Evolutionary conservation across 2,797 vertebrate genomes (phyloP), one percentile per base, ranked within the genome.

Genomic region (Morus bassanus): DNA sequence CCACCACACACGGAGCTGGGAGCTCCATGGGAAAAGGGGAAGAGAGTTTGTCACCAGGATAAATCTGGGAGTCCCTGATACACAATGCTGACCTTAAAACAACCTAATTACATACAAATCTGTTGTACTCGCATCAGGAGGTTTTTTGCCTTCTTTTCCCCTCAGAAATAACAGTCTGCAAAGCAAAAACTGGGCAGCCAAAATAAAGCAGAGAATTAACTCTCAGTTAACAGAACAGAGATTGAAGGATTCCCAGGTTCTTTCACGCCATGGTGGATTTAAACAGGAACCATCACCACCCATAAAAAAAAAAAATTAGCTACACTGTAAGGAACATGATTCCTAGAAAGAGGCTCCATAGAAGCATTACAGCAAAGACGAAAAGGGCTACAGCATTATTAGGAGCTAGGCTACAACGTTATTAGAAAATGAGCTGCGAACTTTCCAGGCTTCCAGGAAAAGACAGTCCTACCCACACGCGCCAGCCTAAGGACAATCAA

Each of bases 371-470:
- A 27, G 84, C 41, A 53, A 57, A 83, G 41, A 1, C 7, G 1
- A 48, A 65, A 67, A 70, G 60, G 41, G 33, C 53, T 48, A 8
- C 11, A 33, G 78, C 16, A 11, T 19, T n/a, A 63, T 0, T 4
- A 63, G 67, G 35, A 72, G n/a, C 37, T 53, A 57, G 48, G 73
- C 77, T 31, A 4, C 30, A n/a, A 39, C 1, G 0, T 2, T 43
- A 23, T n/a, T 6, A 70, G 77, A 35, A 69, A 92, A 83, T 1
- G 35, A 94, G 87, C 54, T 48, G 79, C 53, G 87, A 89, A 87
- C 56, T 75, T 88, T 84, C 84, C 95, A 85, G 85, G 30, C 64
- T 67, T 51, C 63, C 89, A 95, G 60, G 83, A 95, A 93, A 53
- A 87, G 67, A 5, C 77, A 65, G 50, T 54, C 70, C 77, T 65